A percentile compares a stretch with the other conserved stretches of the same genome.
Evolutionary conservation across 2,113 vertebrate species (phyloP).

Genomic region (Pituophis catenifer): DNA sequence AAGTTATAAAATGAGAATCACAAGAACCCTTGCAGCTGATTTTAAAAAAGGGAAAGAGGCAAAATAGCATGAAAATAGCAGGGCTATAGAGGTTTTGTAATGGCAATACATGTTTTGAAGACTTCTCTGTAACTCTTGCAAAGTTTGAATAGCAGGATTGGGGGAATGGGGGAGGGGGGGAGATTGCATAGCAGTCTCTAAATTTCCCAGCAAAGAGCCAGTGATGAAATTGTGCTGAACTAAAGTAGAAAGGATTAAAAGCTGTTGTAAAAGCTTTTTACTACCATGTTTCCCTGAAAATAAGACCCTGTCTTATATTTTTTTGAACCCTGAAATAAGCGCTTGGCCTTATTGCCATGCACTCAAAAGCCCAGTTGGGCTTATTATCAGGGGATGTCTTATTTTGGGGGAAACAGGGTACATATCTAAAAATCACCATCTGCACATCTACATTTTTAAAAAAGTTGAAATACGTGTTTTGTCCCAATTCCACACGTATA

Average conservation of each 20-base stretch:
- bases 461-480: neutral
- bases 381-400: too few relatives aligned
- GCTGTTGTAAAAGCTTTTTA: neutral
- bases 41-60: neutral
- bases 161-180: fast-evolving
- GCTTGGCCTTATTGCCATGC: too few relatives aligned
- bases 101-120: neutral
- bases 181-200: neutral
- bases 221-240: neutral
- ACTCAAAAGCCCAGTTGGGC: too few relatives aligned
- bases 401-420: too few relatives aligned
- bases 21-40: neutral
- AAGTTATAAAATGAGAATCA: neutral
- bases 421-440: neutral
- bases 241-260: neutral
- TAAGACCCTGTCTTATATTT: too few relatives aligned
- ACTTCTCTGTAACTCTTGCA: neutral
- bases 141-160: neutral
- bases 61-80: neutral
- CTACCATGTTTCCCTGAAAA: neutral
- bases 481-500: neutral
- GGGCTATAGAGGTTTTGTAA: neutral
- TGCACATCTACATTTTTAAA: neutral
- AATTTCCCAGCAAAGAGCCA: neutral
- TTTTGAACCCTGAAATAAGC: too few relatives aligned